These are phyloP conservation scores for Falco rusticolus DNA, from an alignment of 2,797 vertebrate species.

Conservation along the genomic window DNA sequence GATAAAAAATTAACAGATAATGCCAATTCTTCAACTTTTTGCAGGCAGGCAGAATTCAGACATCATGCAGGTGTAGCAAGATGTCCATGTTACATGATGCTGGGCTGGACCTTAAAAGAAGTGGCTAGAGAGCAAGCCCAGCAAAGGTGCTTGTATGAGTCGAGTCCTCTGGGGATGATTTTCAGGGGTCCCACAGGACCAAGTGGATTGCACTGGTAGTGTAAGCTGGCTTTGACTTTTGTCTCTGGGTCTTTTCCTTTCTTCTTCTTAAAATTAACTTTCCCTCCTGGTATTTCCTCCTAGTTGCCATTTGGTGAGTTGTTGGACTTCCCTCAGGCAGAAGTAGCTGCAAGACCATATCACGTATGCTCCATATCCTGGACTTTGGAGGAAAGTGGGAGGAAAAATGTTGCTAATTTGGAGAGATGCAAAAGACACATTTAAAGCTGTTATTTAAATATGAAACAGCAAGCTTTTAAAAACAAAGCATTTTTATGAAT, in stretches of 20 bases:
- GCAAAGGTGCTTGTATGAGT: neutral
- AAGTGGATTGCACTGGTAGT: neutral
- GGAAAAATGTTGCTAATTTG: neutral
- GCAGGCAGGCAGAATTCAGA: neutral
- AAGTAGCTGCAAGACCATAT: neutral
- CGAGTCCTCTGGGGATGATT: neutral
- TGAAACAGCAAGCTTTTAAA: constrained; percentile 17
- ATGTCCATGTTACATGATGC: neutral
- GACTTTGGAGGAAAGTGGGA: neutral
- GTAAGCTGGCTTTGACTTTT: neutral
- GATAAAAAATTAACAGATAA: neutral
- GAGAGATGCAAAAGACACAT: neutral
- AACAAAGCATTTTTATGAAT: constrained; percentile 42
- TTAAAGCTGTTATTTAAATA: constrained; percentile 15
- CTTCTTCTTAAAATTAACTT: neutral
- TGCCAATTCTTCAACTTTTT: neutral
- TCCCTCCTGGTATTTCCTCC: neutral
- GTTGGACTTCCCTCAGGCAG: neutral
- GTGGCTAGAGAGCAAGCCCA: neutral
- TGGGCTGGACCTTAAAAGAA: neutral
- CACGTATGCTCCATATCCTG: accelerated
- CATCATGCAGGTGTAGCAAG: neutral
- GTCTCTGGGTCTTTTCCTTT: neutral
- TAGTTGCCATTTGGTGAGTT: neutral
- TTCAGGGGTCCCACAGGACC: neutral